Base-by-base conservation (phyloP, 2,113 vertebrate species). In the Esox niger region DNA sequence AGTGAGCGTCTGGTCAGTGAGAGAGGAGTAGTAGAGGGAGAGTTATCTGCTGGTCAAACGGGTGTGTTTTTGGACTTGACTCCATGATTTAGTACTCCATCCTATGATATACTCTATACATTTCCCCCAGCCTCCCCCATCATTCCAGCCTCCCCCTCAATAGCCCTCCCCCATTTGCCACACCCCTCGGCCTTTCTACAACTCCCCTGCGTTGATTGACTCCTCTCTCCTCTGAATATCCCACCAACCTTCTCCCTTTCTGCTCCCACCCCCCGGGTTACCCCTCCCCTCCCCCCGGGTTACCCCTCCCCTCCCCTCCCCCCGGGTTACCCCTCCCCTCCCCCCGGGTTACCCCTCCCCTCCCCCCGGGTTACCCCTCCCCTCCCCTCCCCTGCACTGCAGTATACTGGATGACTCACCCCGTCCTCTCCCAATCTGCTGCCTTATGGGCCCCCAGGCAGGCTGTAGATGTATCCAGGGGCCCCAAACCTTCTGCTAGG, bases 341-440 rank as follows among this genome's bases (percentile, higher is more conserved):
- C 27, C 27, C 20, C n/a, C n/a, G n/a, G n/a, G n/a, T n/a, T n/a
- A n/a, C 56, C 25, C 27, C 26, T 84, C 80, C 76, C 82, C 81
- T 84, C 85, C 83, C 73, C 83, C 38, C 84, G 82, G 58, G 73
- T 74, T 81, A n/a, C n/a, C n/a, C n/a, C n/a, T n/a, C n/a, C n/a
- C n/a, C 65, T 83, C 73, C 82, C 64, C 74, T 85, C 84, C 79
- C 86, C 81, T 85, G 85, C 79, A 87, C 82, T 88, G 85, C 86
- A 84, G 85, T 75, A 43, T 43, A 17, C 38, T 75, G 72, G 69
- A 84, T 87, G 85, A 86, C 75, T 88, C 88, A 88, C 84, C 59
- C 85, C 65, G 78, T 84, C 59, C 85, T 66, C 79, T 84, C 74
- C 58, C 86, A 87, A 87, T 86, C 85, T 87, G 85, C 75, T 79